Conservation (phyloP, 2,797 vertebrate genomes). For the Hirundo rustica region DNA sequence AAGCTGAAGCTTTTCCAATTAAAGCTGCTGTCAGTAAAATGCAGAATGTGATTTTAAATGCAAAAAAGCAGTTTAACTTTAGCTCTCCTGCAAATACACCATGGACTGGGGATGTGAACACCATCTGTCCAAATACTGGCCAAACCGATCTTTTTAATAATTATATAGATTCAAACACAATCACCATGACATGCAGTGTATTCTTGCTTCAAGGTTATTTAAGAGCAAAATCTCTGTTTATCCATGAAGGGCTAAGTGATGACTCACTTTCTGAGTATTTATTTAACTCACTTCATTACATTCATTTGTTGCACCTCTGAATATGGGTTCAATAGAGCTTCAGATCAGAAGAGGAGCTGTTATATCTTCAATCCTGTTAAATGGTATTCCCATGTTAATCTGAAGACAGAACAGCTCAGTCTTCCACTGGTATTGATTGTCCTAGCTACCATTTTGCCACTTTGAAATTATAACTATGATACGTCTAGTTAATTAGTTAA, state of each 20-base stretch:
- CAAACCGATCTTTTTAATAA: constrained; percentile 50
- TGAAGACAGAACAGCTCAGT: neutral
- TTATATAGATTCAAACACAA: constrained; percentile 24
- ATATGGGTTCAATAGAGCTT: neutral
- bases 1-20: constrained; percentile 62
- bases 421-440: neutral
- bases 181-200: neutral
- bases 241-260: neutral
- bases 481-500: neutral
- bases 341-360: neutral
- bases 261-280: neutral
- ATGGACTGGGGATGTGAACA: constrained; percentile 31
- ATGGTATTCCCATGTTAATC: neutral
- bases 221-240: constrained; percentile 20
- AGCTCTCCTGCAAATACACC: constrained; percentile 63
- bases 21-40: constrained; percentile 60
- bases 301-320: neutral
- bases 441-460: neutral
- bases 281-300: neutral
- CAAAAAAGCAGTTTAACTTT: constrained; percentile 56
- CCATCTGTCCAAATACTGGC: constrained; percentile 55
- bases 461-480: neutral
- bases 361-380: neutral
- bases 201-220: constrained; percentile 24
- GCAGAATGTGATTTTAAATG: constrained; percentile 57